Percentiles rank a stretch among this genome's conserved stretches.
Conservation (phyloP, 2,888 invertebrate species). For the Rugalucina vietnamica region DNA sequence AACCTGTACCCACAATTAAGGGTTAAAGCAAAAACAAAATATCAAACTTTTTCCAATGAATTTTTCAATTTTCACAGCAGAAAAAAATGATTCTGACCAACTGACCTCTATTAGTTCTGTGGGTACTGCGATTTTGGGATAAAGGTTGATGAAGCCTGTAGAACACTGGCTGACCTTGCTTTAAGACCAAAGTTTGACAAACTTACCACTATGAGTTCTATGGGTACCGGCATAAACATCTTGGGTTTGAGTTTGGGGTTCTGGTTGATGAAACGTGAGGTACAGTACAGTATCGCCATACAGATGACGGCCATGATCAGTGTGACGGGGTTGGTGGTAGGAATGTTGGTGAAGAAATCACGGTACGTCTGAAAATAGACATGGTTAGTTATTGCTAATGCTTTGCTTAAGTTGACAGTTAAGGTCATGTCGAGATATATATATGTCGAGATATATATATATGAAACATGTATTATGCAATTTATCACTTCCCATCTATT, state of each 20-base stretch:
- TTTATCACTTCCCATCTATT: too few relatives aligned
- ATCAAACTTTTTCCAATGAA: too few relatives aligned
- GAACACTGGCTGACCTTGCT: background rate
- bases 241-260: slow-evolving; percentile 83
- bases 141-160: too few relatives aligned
- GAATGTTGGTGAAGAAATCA: slow-evolving; percentile 86
- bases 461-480: too few relatives aligned
- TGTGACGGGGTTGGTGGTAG: slow-evolving; percentile 88
- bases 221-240: slow-evolving; percentile 90
- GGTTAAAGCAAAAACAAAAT: too few relatives aligned
- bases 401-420: background rate
- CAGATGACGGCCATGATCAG: slow-evolving; percentile 89
- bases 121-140: too few relatives aligned
- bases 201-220: slow-evolving; percentile 87
- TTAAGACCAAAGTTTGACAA: background rate
- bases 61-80: too few relatives aligned
- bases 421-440: too few relatives aligned
- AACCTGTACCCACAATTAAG: too few relatives aligned
- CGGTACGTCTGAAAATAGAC: slow-evolving; percentile 86
- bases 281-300: slow-evolving; percentile 87
- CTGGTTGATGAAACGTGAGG: slow-evolving; percentile 84
- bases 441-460: too few relatives aligned
- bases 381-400: background rate
- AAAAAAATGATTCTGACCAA: too few relatives aligned
- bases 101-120: too few relatives aligned